Evolutionary conservation across 2,888 invertebrate genomes (phyloP), one percentile per base, ranked within the genome.

Genomic region (Troglohyphantes excavatus): DNA sequence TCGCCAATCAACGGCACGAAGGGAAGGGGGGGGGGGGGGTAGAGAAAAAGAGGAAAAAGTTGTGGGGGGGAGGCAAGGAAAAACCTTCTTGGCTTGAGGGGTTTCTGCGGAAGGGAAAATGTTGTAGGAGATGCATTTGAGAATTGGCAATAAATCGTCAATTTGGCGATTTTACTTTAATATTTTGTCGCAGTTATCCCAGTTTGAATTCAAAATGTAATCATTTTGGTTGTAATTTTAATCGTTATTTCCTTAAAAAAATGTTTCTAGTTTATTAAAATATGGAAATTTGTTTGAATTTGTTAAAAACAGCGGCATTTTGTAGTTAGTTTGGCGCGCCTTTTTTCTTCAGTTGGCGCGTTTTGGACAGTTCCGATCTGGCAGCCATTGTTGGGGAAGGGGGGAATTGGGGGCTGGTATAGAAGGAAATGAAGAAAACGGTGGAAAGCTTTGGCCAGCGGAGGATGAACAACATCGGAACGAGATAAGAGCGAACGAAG

Each of bases 391-490:
- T 63, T n/a, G 67, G 46, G 72, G 2, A 39, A 7, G 53, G 29
- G 67, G 70, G 43, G 43, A 26, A 19, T 81, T 81, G 88, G 81
- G 75, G 73, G 29, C 65, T 53, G 73, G 65, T 76, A 85, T 72
- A 82, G 75, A 75, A 89, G 83, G 88, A 89, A 89, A 89, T 89
- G 88, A 89, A 83, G 88, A 89, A 53, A 89, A 89, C 76, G 88
- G 75, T 73, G 75, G 85, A 73, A 72, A 79, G 89, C 83, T 89
- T 39, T 53, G 89, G 72, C 83, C 89, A 90, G 70, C 73, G 89
- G 46, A 89, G 88, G 88, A 89, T 89, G 88, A 89, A 89, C 88
- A 89, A 68, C 82, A 86, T 78, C 78, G 59, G 83, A 82, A 72
- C 59, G 59, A 72, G 84, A 65, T 73, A 63, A 86, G 82, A 76